A percentile compares a stretch with the other conserved stretches of the same genome.
phyloP scores from a whole-genome alignment of 2,888 invertebrate genomes.

The Falcaria lacertinaria region DNA sequence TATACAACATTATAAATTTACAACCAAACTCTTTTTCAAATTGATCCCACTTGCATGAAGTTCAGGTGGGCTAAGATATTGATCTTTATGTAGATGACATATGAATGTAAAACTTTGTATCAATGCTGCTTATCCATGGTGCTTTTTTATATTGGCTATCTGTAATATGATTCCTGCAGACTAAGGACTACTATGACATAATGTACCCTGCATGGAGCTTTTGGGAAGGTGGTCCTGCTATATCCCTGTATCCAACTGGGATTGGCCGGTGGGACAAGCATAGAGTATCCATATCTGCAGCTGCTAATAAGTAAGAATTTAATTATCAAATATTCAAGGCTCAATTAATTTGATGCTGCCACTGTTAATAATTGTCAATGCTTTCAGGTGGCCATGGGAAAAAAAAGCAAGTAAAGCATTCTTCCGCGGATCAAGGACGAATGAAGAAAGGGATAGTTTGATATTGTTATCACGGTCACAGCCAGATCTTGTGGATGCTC shows the following conservation, averaged over 20 bases:
- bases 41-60: no score
- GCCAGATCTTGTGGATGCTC: slow-evolving; percentile 91
- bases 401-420: slow-evolving; percentile 86
- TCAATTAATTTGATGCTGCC: background rate
- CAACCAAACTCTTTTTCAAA: no score
- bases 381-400: slow-evolving; percentile 83
- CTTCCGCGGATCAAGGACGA: slow-evolving; percentile 97
- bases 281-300: slow-evolving; percentile 83
- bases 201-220: slow-evolving; percentile 98
- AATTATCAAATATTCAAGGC: background rate
- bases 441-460: slow-evolving; percentile 92
- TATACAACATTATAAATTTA: no score
- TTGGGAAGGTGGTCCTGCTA: slow-evolving; percentile 99
- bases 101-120: no score
- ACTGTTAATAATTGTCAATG: no score
- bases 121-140: no score
- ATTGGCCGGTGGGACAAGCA: slow-evolving; percentile 96
- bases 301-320: slow-evolving; percentile 75
- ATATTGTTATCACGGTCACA: slow-evolving; percentile 87
- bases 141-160: background rate
- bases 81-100: no score
- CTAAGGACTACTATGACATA: slow-evolving; percentile 90
- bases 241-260: slow-evolving; percentile 94
- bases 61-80: no score
- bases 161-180: slow-evolving; percentile 54